Evolutionary conservation across 2,888 invertebrate genomes (phyloP), one percentile per base, ranked within the genome.

Genomic region (Nomada fucata): DNA sequence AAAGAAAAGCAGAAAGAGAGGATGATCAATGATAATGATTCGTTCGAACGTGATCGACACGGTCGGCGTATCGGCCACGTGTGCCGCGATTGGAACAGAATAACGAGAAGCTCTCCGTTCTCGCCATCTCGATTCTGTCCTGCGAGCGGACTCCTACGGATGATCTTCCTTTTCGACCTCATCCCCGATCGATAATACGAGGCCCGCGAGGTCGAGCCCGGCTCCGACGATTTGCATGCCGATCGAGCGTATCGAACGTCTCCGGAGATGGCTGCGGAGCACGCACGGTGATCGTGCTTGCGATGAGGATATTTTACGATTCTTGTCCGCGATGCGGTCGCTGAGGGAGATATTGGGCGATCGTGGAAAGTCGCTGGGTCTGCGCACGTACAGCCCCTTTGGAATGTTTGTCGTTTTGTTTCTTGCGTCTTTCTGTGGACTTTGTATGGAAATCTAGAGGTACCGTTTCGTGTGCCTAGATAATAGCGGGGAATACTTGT

Each of bases 11-110:
- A n/a, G 29, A 59, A 57, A 47, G 44, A 59, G 82, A 80, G 86
- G 88, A 91, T 91, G 92, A 92, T 92, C 90, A 91, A 92, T 91
- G 92, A 91, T 92, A 91, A 92, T 91, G 91, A 92, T 91, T 89
- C 88, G 79, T 84, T 82, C 73, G 86, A 90, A 90, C 91, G 91
- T 92, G 92, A 92, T 92, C 91, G 92, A 92, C 92, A 90, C 90
- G 86, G 87, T 86, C 88, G 90, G 87, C 88, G 87, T 80, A 86
- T 77, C 86, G 78, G 79, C 88, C 89, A 90, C 91, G 88, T 90
- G 90, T 88, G 79, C 85, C 78, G 55, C 13, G 36, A 11, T 26
- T n/a, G 20, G 15, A 13, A 65, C 23, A 13, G 26, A 13, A 23
- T 18, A 26, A 23, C n/a, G 20, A 55, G 68, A 68, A n/a, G 23